A percentile compares a stretch with the other conserved stretches of the same genome.
phyloP scores from a whole-genome alignment of 2,797 vertebrate genomes.

The Apogon hyalosoma region DNA sequence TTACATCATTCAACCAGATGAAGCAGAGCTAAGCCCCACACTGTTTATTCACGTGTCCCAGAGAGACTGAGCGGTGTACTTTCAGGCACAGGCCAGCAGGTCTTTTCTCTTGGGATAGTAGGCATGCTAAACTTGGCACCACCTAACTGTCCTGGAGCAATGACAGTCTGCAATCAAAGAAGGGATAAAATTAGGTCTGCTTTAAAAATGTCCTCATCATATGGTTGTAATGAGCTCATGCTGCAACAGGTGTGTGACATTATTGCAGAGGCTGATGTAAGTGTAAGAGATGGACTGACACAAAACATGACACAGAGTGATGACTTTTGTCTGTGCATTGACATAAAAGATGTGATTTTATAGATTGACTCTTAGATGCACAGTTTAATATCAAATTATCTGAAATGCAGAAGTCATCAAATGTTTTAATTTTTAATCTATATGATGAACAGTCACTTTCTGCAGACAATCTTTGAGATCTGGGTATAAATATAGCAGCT shows the following conservation, averaged over 20 bases:
- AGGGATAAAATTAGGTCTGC: constrained; percentile 73
- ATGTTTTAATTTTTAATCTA: too few relatives aligned
- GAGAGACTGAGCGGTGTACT: constrained; percentile 16
- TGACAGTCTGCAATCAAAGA: constrained; percentile 71
- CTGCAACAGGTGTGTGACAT: constrained; percentile 73
- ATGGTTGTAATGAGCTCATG: constrained; percentile 74
- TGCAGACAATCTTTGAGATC: too few relatives aligned
- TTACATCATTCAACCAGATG: neutral
- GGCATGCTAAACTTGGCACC: constrained; percentile 65
- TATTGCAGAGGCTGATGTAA: constrained; percentile 65
- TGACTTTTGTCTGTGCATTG: constrained; percentile 24
- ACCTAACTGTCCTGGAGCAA: constrained; percentile 49
- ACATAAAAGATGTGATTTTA: constrained; percentile 12
- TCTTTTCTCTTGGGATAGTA: constrained; percentile 57
- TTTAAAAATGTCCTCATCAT: constrained; percentile 77
- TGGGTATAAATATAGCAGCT: too few relatives aligned
- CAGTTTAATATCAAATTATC: too few relatives aligned
- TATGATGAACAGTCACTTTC: too few relatives aligned
- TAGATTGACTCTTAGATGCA: neutral
- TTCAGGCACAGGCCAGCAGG: constrained; percentile 39
- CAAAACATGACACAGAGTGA: constrained; percentile 26
- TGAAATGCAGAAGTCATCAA: too few relatives aligned
- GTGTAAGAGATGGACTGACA: constrained; percentile 60
- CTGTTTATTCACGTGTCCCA: constrained; percentile 34
- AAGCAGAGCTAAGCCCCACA: constrained; percentile 3